phyloP scores from a whole-genome alignment of 2,797 vertebrate species.

The Acestrorhynchus altus region DNA sequence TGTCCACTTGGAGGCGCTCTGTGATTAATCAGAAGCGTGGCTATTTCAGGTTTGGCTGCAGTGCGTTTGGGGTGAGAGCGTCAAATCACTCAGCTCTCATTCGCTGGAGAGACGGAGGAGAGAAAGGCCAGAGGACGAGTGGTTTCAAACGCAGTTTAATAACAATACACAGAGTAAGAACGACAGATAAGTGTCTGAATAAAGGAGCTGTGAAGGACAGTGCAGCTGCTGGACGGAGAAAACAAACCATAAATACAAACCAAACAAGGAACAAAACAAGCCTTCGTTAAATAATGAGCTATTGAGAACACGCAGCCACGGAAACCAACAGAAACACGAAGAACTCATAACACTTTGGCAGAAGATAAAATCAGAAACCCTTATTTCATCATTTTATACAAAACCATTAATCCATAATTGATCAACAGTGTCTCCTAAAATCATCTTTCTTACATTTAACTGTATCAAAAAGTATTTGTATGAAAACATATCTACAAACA shows the following conservation, averaged over 20 bases:
- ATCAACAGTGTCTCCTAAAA: conserved; percentile 81
- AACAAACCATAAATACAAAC: conserved; percentile 40
- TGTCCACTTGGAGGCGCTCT: background rate
- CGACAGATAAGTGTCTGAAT: conserved; percentile 55
- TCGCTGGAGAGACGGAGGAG: background rate
- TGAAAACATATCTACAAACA: conserved; percentile 68
- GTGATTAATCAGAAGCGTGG: background rate
- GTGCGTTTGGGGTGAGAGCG: too few species aligned
- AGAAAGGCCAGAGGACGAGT: conserved; percentile 17
- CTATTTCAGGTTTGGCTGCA: background rate
- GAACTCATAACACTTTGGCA: conserved; percentile 71
- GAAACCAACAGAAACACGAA: conserved; percentile 35
- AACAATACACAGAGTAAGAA: conserved; percentile 56
- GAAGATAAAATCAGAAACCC: conserved; percentile 71
- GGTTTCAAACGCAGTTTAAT: conserved; percentile 75
- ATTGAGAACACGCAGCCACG: conserved; percentile 5
- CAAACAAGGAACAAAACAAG: conserved; percentile 57
- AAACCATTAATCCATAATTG: conserved; percentile 81
- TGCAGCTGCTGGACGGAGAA: conserved; percentile 44
- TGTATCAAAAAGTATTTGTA: conserved; percentile 81
- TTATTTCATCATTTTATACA: conserved; percentile 73
- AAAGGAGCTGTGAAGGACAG: background rate
- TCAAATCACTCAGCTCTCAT: background rate
- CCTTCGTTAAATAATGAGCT: background rate
- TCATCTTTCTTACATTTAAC: conserved; percentile 78